Evolutionary conservation across 2,113 vertebrate genomes (phyloP), one percentile per base, ranked within the genome.

Genomic region (Candoia aspera): DNA sequence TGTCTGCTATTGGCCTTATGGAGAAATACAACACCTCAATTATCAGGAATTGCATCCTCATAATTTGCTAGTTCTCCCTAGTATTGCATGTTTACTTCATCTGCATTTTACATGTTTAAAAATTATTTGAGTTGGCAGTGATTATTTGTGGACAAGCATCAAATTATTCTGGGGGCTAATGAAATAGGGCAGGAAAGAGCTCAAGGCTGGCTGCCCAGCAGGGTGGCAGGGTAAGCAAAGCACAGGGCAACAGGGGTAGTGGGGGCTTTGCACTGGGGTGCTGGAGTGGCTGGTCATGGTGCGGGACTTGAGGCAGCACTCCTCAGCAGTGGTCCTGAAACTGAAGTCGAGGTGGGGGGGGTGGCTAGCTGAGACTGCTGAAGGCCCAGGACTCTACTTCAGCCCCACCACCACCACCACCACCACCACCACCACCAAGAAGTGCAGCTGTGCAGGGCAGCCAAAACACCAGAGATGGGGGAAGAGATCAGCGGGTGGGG

Each of bases 1-100:
- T 55, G 24, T 29, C 26, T 68, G 55, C 6, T 92, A 79, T 59
- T 86, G 46, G 55, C 87, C 91, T 93, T 0, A 0, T 59, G 58
- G 58, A 90, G 68, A 62, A 93, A 87, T 68, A 73, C 59, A 89
- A 60, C 24, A 91, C 49, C 15, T 55, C 93, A 90, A 17, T 58
- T 13, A 93, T 59, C 68, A 84, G 1, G 33, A 11, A 1, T 89
- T 84, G 54, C 79, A 54, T 37, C 46, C 13, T 37, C 26, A 12
- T 54, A 21, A 54, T 33, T 89, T 73, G 2, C 9, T 3, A 21
- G 64, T n/a, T 90, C 64, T 42, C 8, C 58, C 12, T 46, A 68
- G 0, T 73, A 26, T 26, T 91, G 10, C 55, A 87, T 42, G 60
- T 29, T 92, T n/a, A 84, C 68, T 23, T 4, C 0, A 57, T 73